Base-by-base conservation (phyloP, 1,140 invertebrate species). In the Drosophila malerkotliana region DNA sequence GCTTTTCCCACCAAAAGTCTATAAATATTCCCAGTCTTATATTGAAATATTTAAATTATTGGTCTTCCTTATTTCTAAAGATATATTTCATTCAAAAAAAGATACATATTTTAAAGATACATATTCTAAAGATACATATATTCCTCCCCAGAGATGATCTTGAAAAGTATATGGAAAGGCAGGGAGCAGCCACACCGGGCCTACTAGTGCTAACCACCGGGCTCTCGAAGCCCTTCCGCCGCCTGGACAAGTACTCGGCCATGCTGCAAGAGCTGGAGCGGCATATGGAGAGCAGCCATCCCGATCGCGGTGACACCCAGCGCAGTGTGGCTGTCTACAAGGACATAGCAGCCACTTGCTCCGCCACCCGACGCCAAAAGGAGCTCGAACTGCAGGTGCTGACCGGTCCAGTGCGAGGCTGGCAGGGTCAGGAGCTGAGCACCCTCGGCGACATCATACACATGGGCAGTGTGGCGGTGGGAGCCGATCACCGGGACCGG, bases 331-430 rank as follows among this genome's bases (percentile, higher is more conserved):
- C 95, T 72, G 96, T 99, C 26, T 99, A 98, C 92, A 97, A 98
- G 92, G 98, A 99, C 84, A 97, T 99, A 83, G 95, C 97, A 64
- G 95, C 96, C 90, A 94, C 94, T 37, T 99, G 98, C 92, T 94
- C 95, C 56, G 94, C 95, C 26, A 94, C 96, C 21, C 93, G 98
- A 51, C 95, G 98, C n/a, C 97, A 99, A 90, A 98, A 98, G 92
- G 98, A 99, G 93, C 93, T 99, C 82, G 98, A 99, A 78, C 92
- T 99, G 44, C 98, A 99, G 93, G 97, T 99, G 39, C 93, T 99
- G 69, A 97, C 96, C 1, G 97, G 97, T 4, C 96, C 96, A 21
- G 96, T 99, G n/a, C 94, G 96, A 71, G 97, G 96, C 2, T 99
- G 98, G 97, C 97, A 98, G 90, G 97, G 97, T n/a, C 96, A 98